Base-by-base conservation (phyloP, 2,113 vertebrate species). In the Phaetusa simplex region DNA sequence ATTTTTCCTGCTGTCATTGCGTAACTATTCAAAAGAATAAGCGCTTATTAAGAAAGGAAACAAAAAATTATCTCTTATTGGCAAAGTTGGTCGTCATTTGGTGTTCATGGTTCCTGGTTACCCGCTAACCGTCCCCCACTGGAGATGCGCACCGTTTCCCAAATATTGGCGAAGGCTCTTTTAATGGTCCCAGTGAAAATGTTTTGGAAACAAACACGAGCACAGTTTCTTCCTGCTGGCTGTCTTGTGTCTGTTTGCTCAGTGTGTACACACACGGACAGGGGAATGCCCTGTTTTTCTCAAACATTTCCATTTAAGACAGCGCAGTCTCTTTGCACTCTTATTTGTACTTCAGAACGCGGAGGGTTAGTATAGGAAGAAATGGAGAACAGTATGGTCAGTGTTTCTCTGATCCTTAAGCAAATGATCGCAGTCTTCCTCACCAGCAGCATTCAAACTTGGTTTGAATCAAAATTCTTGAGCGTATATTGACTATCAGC, bases 191-290 rank as follows among this genome's bases (percentile, higher is more conserved):
- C 1, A 2, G 11, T 74, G 42, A 42, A 40, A 76, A 71, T 6
- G 30, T 23, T 87, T 49, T n/a, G 26, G 24, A 62, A 67, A 62
- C 32, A 49, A 38, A 30, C 12, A 26, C 0, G 1, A 74, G 45
- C 34, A 52, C 8, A 49, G 55, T n/a, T 85, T 55, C 6, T 38
- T 82, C 59, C 80, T 80, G 71, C 45, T 53, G 76, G 6, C 61
- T 45, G 49, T 11, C 26, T 50, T 13, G 12, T 55, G 11, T 23
- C 81, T 62, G 17, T 78, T 40, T 78, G 38, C 45, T 84, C 27
- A 32, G 21, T 10, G 2, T 9, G 14, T 26, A 49, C 42, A 55
- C 18, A 50, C 27, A 36, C 0, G 0, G 42, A 14, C 14, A 84
- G 52, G 17, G 27, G 27, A 74, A n/a, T 11, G 17, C 3, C 18